phyloP scores from a whole-genome alignment of 2,797 vertebrate species.

The Eleutherodactylus coqui region DNA sequence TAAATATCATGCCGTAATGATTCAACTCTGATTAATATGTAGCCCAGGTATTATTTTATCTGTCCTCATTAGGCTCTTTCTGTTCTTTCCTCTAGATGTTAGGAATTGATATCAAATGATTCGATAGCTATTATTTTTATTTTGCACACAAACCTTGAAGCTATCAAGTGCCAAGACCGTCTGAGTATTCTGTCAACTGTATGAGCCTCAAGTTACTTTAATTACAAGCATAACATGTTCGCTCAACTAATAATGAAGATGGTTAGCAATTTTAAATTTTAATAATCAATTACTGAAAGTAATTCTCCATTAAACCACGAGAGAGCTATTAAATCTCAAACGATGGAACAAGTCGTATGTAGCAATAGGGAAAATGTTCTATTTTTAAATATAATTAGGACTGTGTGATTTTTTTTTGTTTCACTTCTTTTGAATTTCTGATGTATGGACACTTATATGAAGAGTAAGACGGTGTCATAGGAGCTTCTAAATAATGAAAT shows the following conservation, averaged over 20 bases:
- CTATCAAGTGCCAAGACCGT: slow-evolving; percentile 73
- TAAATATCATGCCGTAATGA: slow-evolving; percentile 37
- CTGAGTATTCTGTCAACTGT: slow-evolving; percentile 82
- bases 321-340: slow-evolving; percentile 99
- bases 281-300: slow-evolving; percentile 99
- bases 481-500: slow-evolving; percentile 85
- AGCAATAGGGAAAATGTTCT: slow-evolving; percentile 85
- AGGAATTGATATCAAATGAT: slow-evolving; percentile 76
- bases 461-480: slow-evolving; percentile 78
- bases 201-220: slow-evolving; percentile 93
- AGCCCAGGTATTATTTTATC: slow-evolving; percentile 71
- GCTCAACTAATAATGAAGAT: slow-evolving; percentile 96
- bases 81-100: slow-evolving; percentile 70
- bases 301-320: slow-evolving; percentile 96
- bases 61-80: slow-evolving; percentile 75
- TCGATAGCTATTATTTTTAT: slow-evolving; percentile 85
- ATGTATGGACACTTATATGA: slow-evolving; percentile 75
- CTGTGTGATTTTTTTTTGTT: slow-evolving; percentile 85
- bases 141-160: slow-evolving; percentile 81
- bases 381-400: slow-evolving; percentile 94
- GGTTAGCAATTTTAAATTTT: slow-evolving; percentile 98
- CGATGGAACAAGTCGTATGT: slow-evolving; percentile 86
- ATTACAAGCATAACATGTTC: slow-evolving; percentile 97
- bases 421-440: slow-evolving; percentile 80
- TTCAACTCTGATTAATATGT: slow-evolving; percentile 35